Evolutionary conservation across 2,888 invertebrate genomes (phyloP), one percentile per base, ranked within the genome.

Genomic region (Altica lythri): DNA sequence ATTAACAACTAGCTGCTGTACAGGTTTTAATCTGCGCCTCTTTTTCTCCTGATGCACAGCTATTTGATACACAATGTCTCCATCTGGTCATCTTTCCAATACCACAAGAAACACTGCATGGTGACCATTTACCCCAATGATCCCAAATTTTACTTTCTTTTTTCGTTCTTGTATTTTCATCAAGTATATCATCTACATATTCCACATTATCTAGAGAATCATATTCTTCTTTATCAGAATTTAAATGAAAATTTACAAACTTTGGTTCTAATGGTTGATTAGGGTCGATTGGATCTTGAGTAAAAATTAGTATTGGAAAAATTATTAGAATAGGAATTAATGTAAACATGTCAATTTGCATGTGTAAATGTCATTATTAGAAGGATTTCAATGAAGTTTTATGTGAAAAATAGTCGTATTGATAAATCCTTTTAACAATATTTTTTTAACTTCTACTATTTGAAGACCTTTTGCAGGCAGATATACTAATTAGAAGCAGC

Each of bases 11-110:
- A 30, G 77, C 67, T 53, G 73, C 63, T 14, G 76, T 75, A 61
- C 80, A 80, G 3, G 76, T 78, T 66, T 76, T 79, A 53, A 80
- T 75, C 66, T 80, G 79, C 4, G 79, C 79, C 62, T 80, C 79
- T 55, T 80, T 80, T 61, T 80, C 80, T 9, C 79, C 80, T 2
- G 69, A 48, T 6, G 74, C 72, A 63, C 80, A 80, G 38, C 74
- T 74, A 29, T 76, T 76, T 2, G 72, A 70, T 12, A 79, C 71
- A 61, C 80, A 80, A 64, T 79, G 78, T 35, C 78, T 69, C 80
- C 77, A 80, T 65, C 80, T 66, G 53, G 72, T 70, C 60, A 75
- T 69, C 60, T 75, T 75, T 16, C 80, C 80, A 29, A 74, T 67
- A 9, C 80, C 80, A 58, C 80, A 80, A 16, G 75, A 73, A 3